A percentile compares a stretch with the other conserved stretches of the same genome.
phyloP scores from a whole-genome alignment of 2,888 invertebrate genomes.

The Phrixothrix hirtus region DNA sequence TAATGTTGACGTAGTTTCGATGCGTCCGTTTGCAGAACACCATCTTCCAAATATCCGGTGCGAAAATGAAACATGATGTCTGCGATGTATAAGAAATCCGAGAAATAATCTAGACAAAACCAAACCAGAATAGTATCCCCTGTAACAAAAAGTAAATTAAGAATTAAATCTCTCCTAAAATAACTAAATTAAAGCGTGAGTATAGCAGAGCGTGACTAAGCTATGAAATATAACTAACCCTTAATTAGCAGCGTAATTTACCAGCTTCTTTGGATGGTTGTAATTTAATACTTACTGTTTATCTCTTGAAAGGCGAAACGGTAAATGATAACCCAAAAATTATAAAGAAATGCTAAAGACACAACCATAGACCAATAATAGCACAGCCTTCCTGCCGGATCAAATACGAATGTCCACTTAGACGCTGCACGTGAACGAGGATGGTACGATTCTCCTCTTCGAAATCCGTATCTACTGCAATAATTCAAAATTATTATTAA shows the following conservation, averaged over 20 bases:
- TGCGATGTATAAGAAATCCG: conserved; percentile 93
- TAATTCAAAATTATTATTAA: conserved; percentile 15
- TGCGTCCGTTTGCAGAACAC: conserved; percentile 95
- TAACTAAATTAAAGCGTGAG: conserved; percentile 14
- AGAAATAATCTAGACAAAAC: conserved; percentile 96
- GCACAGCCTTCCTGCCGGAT: conserved; percentile 94
- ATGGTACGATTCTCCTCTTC: conserved; percentile 65
- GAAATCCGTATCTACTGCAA: conserved; percentile 61
- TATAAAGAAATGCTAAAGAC: conserved; percentile 93
- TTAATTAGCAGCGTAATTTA: conserved; percentile 10
- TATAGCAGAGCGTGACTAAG: conserved; percentile 10
- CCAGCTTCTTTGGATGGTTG: conserved; percentile 1
- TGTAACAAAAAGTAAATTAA: conserved; percentile 48
- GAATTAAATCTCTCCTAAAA: neutral
- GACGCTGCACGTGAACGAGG: conserved; percentile 68
- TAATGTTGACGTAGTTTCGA: conserved; percentile 93
- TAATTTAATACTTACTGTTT: conserved; percentile 66
- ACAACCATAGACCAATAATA: conserved; percentile 98
- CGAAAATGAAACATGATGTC: conserved; percentile 98
- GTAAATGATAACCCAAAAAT: conserved; percentile 98
- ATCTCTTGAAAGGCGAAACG: conserved; percentile 99
- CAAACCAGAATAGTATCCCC: conserved; percentile 88
- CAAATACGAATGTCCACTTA: conserved; percentile 95
- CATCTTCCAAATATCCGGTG: conserved; percentile 96
- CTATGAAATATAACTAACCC: conserved; percentile 12